Percentiles rank a stretch among this genome's conserved stretches.
phyloP scores from a whole-genome alignment of 2,113 vertebrate genomes.

The Fulmarus glacialis region DNA sequence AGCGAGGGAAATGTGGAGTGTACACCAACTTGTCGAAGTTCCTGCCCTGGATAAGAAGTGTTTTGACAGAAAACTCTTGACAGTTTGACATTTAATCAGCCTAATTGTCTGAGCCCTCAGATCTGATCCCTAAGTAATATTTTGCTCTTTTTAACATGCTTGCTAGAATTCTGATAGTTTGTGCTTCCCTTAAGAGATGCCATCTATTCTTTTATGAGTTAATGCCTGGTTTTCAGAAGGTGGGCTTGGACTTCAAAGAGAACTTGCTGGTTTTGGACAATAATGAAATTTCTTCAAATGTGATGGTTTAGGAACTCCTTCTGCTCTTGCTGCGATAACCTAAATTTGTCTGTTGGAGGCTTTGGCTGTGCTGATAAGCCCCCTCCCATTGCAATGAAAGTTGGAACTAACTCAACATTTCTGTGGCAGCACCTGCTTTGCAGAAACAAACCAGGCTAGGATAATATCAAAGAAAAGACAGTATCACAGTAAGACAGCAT shows the following conservation, averaged over 20 bases:
- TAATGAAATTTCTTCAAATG: background rate
- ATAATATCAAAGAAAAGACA: background rate
- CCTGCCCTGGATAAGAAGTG: conserved; percentile 77
- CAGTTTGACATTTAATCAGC: background rate
- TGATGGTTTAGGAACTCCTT: background rate
- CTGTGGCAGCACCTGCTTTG: background rate
- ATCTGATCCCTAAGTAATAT: background rate
- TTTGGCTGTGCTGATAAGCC: background rate
- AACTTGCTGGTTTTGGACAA: background rate
- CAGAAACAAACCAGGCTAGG: background rate
- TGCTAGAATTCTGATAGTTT: background rate
- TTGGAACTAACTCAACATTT: background rate
- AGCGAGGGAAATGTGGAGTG: conserved; percentile 84
- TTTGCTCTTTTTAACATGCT: background rate
- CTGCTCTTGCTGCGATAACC: background rate
- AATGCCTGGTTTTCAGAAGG: background rate
- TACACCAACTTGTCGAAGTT: conserved; percentile 88
- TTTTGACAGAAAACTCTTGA: conserved; percentile 27
- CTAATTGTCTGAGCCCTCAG: background rate
- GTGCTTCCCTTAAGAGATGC: background rate
- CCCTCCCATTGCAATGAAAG: background rate
- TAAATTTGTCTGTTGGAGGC: background rate
- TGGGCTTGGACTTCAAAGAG: background rate
- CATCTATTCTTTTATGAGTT: background rate
- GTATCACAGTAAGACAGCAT: background rate